These are phyloP conservation scores for Palythoa grandis DNA, from an alignment of 92 coral and sea anemone species.

Conservation along the genomic window DNA sequence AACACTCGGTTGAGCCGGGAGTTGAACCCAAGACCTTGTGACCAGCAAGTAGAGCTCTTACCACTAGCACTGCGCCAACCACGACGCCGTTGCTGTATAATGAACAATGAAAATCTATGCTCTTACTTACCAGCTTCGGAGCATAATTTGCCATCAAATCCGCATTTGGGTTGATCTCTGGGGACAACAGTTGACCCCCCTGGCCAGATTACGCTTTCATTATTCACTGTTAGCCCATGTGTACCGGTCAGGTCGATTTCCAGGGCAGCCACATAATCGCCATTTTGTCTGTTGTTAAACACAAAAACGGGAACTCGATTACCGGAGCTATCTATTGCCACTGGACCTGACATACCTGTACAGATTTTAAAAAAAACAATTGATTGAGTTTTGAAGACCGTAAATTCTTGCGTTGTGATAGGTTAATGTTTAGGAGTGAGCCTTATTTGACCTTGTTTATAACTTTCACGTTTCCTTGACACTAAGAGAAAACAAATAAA, in stretches of 20 bases:
- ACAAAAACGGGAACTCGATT: slow-evolving; percentile 80
- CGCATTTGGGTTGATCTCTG: slow-evolving; percentile 73
- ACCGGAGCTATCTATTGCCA: slow-evolving; percentile 67
- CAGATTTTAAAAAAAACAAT: background rate
- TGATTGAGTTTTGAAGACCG: background rate
- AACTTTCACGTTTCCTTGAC: too few relatives aligned
- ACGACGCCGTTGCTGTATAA: too few relatives aligned
- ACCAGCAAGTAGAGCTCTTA: too few relatives aligned
- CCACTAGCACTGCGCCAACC: too few relatives aligned
- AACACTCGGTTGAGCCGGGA: too few relatives aligned
- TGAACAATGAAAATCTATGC: too few relatives aligned
- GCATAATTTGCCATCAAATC: slow-evolving; percentile 64
- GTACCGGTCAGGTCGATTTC: slow-evolving; percentile 52
- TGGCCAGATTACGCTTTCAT: slow-evolving; percentile 67
- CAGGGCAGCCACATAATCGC: slow-evolving; percentile 44
- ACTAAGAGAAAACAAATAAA: too few relatives aligned
- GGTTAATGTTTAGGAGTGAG: too few relatives aligned
- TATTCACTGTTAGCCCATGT: slow-evolving; percentile 16
- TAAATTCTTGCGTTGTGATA: background rate
- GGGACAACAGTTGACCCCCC: slow-evolving; percentile 72
- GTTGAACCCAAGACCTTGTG: too few relatives aligned
- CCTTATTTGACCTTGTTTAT: too few relatives aligned
- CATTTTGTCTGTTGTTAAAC: slow-evolving; percentile 62
- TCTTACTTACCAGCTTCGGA: background rate
- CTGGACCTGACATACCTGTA: slow-evolving; percentile 80